Evolutionary conservation across 2,113 vertebrate genomes (phyloP).

Genomic region (Mugil cephalus): DNA sequence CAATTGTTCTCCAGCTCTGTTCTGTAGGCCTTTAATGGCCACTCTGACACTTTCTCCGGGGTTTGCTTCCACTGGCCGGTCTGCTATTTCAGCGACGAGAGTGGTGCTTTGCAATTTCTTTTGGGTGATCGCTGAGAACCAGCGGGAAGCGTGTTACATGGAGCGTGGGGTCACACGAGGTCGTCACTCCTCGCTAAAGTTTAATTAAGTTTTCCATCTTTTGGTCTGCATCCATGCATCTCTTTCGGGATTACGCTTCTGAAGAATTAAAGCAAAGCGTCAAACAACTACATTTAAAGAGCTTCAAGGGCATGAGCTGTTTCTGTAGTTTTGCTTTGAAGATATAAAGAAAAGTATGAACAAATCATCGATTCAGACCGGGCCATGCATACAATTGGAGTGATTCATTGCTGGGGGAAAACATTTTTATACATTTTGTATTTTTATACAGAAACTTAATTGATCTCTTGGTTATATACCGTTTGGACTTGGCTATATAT

Average conservation of each 20-base stretch:
- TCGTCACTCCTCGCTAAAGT: background rate
- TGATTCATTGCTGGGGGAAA: too few species aligned
- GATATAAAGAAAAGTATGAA: background rate
- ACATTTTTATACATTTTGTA: too few species aligned
- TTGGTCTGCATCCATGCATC: background rate
- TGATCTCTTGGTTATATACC: too few species aligned
- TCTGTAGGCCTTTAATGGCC: background rate
- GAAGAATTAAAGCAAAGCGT: background rate
- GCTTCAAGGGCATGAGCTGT: background rate
- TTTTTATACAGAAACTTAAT: too few species aligned
- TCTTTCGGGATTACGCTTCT: background rate
- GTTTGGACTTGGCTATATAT: too few species aligned
- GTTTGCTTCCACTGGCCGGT: background rate
- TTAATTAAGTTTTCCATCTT: conserved; percentile 2
- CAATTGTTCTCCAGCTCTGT: background rate
- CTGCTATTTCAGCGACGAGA: background rate
- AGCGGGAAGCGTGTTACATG: background rate
- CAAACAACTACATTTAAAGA: background rate
- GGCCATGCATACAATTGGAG: background rate
- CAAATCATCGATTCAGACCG: background rate
- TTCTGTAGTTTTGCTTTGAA: background rate
- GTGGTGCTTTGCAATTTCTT: background rate
- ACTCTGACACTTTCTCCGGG: background rate
- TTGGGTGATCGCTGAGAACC: background rate
- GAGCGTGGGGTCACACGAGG: background rate